Evolutionary conservation across 2,797 vertebrate genomes (phyloP).

Genomic region (Mus minutoides): DNA sequence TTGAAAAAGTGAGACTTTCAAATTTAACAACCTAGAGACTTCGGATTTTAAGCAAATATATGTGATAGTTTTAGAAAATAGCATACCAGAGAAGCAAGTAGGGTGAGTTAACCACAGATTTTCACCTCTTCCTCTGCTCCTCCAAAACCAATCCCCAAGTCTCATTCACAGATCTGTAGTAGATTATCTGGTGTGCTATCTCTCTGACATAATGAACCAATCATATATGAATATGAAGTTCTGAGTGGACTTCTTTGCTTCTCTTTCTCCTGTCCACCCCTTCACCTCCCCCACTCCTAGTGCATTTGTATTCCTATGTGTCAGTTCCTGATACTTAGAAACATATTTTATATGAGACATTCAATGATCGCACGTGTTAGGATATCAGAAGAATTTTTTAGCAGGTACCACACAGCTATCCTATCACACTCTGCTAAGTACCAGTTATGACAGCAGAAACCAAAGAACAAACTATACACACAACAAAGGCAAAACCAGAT

Average conservation of each 20-base stretch:
- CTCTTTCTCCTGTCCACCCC: neutral
- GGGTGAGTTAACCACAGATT: neutral
- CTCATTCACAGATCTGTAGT: neutral
- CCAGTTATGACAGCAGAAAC: neutral
- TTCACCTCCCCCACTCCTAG: accelerated
- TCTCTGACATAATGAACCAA: neutral
- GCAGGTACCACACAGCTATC: neutral
- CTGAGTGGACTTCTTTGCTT: neutral
- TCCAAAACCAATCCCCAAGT: neutral
- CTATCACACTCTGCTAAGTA: neutral
- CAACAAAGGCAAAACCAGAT: too few relatives aligned
- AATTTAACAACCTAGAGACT: neutral
- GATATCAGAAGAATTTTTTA: neutral
- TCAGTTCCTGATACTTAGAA: neutral
- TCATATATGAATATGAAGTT: neutral
- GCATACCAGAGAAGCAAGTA: neutral
- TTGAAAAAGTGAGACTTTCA: neutral
- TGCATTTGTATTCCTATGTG: too few relatives aligned
- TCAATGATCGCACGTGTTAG: neutral
- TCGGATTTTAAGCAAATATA: neutral
- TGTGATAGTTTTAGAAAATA: neutral
- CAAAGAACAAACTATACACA: neutral
- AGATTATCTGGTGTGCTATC: neutral
- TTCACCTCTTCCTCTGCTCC: neutral
- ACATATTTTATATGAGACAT: too few relatives aligned